These are phyloP conservation scores for Oryzias sinensis DNA, from an alignment of 2,797 vertebrate species.

Conservation along the genomic window DNA sequence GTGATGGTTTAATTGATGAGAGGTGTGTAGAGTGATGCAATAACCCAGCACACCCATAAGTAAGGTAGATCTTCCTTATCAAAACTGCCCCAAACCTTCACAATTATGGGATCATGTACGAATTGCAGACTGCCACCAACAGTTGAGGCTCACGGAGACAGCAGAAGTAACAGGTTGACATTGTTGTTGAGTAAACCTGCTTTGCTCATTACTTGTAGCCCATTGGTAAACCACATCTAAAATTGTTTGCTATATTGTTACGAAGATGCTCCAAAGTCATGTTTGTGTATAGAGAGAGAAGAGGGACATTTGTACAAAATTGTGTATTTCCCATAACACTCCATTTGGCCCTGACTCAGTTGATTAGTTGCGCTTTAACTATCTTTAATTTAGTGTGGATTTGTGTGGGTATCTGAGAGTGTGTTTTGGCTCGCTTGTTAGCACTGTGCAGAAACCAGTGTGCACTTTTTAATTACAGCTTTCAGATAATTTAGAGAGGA, in stretches of 20 bases:
- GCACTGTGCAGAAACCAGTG: constrained; percentile 51
- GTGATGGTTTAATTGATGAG: too few relatives aligned
- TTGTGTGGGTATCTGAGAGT: constrained; percentile 28
- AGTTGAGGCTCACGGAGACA: background rate
- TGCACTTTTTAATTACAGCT: constrained; percentile 74
- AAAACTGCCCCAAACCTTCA: too few relatives aligned
- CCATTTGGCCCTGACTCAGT: constrained; percentile 33
- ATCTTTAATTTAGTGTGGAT: constrained; percentile 50
- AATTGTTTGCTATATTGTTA: constrained; percentile 6
- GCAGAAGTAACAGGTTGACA: background rate
- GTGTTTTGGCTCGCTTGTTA: constrained; percentile 56
- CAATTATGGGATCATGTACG: background rate
- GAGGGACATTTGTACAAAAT: constrained; percentile 15
- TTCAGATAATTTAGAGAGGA: constrained; percentile 66
- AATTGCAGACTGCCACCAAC: constrained; percentile 18
- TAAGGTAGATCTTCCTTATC: too few relatives aligned
- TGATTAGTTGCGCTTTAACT: constrained; percentile 55
- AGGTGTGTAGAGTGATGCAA: too few relatives aligned
- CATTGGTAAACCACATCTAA: constrained; percentile 6
- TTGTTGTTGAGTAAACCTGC: constrained; percentile 10
- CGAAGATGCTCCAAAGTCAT: constrained; percentile 1
- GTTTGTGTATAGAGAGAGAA: constrained; percentile 17
- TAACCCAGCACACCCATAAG: too few relatives aligned
- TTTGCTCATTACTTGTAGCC: constrained; percentile 21
- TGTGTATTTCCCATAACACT: constrained; percentile 16